Evolutionary conservation across 2,888 invertebrate species (phyloP), one percentile per base, ranked within the genome.

Genomic region (Petrolisthes manimaculis): DNA sequence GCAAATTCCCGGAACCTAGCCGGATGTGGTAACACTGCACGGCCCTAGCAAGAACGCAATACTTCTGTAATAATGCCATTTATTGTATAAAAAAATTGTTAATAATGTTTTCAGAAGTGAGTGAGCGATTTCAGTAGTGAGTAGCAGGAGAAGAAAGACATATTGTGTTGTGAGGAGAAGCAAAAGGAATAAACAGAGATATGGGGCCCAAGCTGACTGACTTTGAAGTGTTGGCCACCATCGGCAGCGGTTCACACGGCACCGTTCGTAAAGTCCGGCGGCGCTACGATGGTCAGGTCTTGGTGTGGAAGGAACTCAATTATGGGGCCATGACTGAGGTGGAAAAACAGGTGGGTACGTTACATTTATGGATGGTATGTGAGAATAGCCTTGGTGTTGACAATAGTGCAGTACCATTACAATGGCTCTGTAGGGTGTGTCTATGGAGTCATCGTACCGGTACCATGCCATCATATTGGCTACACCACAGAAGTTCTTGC

Each of bases 261-360:
- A 95, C 94, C 51, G 95, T 95, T 91, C 95, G 94, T 91, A 95
- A 95, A 93, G 95, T 95, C 6, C 93, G 93, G 90, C 93, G 95
- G 90, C 95, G 94, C 92, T 92, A 92, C 89, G 94, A 94, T 86
- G 94, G 94, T 14, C 93, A 94, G 92, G 92, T 94, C 3, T 94
- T 94, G 91, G 94, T 95, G 3, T 95, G 95, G 95, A 95, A 95
- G 92, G 94, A 95, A 77, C 93, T 95, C 91, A 94, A 94, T 92
- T 95, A 94, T 92, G 94, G 94, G 78, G 93, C 94, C 80, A 93
- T 94, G 92, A 93, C 93, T 85, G 94, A 95, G 90, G 92, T 93
- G 4, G 94, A 94, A 90, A 95, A 94, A 91, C 93, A 94, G 92
- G 93, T 94, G 92, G 87, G 71, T 83, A 24, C 8, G 1, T 1